Percentiles rank a stretch among this genome's conserved stretches.
Evolutionary conservation across 1,140 invertebrate species (phyloP).

Genomic region (Macrobrachium nipponense): DNA sequence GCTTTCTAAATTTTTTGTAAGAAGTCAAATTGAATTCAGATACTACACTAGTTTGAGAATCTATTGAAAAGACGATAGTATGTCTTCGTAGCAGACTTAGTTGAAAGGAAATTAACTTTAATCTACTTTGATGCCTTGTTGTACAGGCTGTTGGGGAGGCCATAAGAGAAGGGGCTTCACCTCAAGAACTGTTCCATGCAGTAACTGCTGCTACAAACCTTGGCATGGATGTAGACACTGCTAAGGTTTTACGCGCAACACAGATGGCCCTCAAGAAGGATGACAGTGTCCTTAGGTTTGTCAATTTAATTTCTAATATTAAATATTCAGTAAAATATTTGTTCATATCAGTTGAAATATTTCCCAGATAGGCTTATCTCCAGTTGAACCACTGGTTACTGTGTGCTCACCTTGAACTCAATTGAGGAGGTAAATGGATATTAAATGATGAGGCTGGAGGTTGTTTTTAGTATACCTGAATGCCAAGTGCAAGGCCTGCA

Average conservation of each 20-base stretch:
- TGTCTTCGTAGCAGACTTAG: no score
- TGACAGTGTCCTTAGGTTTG: slow-evolving; percentile 79
- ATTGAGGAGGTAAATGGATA: no score
- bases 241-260: slow-evolving; percentile 75
- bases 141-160: slow-evolving; percentile 67
- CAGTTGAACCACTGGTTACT: no score
- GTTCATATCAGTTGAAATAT: background rate
- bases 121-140: background rate
- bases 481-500: background rate
- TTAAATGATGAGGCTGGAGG: background rate
- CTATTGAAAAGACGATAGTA: no score
- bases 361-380: background rate
- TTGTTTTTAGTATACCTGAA: background rate
- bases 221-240: slow-evolving; percentile 69
- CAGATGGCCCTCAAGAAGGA: slow-evolving; percentile 81
- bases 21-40: no score
- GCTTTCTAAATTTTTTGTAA: no score
- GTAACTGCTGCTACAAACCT: slow-evolving; percentile 68
- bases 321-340: background rate
- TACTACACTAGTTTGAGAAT: no score
- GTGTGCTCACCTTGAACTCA: no score
- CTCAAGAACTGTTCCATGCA: slow-evolving; percentile 70
- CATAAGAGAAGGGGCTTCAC: slow-evolving; percentile 70
- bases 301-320: background rate
- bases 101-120: no score